These are phyloP conservation scores for Leptinotarsa defecta DNA, from an alignment of 1,140 invertebrate genomes.

Conservation along the genomic window DNA sequence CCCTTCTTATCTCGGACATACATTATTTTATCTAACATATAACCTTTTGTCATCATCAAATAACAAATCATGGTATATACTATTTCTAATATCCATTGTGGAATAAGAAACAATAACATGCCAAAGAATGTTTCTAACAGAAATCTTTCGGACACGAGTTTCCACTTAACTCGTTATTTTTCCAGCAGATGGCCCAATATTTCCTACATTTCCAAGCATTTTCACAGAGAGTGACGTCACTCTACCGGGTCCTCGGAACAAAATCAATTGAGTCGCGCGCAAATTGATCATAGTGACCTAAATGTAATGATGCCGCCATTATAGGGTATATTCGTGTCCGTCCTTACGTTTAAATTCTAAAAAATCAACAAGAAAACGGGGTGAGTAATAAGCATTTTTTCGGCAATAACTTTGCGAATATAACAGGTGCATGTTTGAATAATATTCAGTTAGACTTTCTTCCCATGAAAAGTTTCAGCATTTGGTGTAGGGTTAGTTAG, in stretches of 20 bases:
- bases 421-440: no score
- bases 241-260: conserved; percentile 27
- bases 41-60: no score
- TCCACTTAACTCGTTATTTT: neutral
- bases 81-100: no score
- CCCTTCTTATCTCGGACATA: no score
- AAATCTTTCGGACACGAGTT: neutral
- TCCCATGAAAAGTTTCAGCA: no score
- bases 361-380: conserved; percentile 35
- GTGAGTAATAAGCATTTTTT: conserved; percentile 26
- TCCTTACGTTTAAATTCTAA: conserved; percentile 38
- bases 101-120: no score
- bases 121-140: no score
- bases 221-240: conserved; percentile 38
- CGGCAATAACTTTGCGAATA: neutral
- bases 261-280: conserved; percentile 44
- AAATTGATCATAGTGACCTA: conserved; percentile 48
- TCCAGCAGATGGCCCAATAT: conserved; percentile 30
- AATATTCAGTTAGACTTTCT: no score
- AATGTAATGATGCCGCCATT: conserved; percentile 47
- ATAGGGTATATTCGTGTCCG: conserved; percentile 41
- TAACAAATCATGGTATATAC: no score
- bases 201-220: conserved; percentile 18
- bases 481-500: neutral
- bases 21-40: no score